These are phyloP conservation scores for Ascaphus truei DNA, from an alignment of 2,113 vertebrate genomes.

Conservation along the genomic window DNA sequence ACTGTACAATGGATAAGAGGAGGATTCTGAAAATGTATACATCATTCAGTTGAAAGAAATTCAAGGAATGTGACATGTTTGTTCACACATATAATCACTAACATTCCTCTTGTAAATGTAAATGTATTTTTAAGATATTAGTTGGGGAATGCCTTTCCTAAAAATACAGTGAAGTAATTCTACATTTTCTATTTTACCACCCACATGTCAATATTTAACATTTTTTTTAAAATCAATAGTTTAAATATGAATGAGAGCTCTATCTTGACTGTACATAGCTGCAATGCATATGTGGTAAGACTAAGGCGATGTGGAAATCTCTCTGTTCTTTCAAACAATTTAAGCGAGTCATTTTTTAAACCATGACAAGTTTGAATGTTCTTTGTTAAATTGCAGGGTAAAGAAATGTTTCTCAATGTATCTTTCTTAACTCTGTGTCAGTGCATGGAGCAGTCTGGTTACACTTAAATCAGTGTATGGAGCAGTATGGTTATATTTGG, in stretches of 20 bases:
- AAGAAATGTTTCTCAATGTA: too few species aligned
- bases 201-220: neutral
- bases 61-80: conserved; percentile 19
- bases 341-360: too few species aligned
- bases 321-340: too few species aligned
- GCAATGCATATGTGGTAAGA: too few species aligned
- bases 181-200: neutral
- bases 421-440: too few species aligned
- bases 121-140: conserved; percentile 21
- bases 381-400: too few species aligned
- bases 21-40: conserved; percentile 21
- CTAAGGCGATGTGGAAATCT: too few species aligned
- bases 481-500: too few species aligned
- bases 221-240: neutral
- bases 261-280: too few species aligned
- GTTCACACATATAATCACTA: conserved; percentile 17
- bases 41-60: conserved; percentile 13
- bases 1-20: conserved; percentile 5
- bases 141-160: neutral
- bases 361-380: too few species aligned
- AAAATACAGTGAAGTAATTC: neutral
- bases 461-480: too few species aligned
- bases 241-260: neutral
- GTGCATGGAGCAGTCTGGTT: too few species aligned
- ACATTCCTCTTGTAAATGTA: conserved; percentile 18